phyloP scores from a whole-genome alignment of 2,797 vertebrate species.

The Rhabdophis nuchalis region DNA sequence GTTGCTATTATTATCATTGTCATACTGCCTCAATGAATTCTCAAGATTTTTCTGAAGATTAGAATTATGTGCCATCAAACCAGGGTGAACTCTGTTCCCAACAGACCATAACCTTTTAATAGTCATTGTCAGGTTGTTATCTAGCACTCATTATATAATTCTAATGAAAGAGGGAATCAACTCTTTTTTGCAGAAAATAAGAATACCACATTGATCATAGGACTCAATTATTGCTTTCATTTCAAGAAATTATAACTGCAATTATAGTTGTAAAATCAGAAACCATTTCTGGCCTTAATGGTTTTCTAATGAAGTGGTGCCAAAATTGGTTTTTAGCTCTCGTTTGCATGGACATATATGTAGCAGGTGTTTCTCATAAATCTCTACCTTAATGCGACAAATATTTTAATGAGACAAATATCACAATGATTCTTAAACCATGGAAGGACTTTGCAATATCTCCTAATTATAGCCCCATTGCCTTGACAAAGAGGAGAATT shows the following conservation, averaged over 20 bases:
- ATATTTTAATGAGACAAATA: neutral
- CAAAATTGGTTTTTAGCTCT: neutral
- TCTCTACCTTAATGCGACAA: neutral
- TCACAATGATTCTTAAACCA: neutral
- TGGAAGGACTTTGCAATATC: neutral
- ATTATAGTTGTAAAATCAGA: neutral
- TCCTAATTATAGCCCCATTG: neutral
- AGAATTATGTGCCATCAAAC: neutral
- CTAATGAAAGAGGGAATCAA: neutral
- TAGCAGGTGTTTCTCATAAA: neutral
- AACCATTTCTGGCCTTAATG: neutral
- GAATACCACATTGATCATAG: neutral
- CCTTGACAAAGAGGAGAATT: neutral
- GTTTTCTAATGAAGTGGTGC: neutral
- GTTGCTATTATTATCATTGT: neutral
- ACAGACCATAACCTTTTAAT: neutral
- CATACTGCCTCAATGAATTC: neutral
- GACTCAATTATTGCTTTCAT: neutral
- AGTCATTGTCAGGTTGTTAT: neutral
- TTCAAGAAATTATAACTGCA: neutral
- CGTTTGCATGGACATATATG: neutral
- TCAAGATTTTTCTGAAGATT: neutral
- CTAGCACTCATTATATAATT: neutral
- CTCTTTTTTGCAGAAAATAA: neutral
- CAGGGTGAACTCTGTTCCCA: neutral